phyloP scores from a whole-genome alignment of 1,140 invertebrate species.

The Formica exsecta region DNA sequence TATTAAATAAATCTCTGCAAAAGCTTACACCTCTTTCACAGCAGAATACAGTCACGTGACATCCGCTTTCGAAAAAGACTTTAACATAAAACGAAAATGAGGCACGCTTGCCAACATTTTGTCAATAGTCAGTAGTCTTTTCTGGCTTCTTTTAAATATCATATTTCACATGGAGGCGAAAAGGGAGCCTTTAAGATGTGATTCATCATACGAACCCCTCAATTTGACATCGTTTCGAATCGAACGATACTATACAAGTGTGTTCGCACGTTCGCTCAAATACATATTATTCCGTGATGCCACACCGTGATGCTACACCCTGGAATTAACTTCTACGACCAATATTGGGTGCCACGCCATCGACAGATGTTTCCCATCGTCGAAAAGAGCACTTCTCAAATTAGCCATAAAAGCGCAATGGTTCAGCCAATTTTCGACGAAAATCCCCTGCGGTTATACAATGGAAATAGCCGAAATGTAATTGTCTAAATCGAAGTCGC shows the following conservation, averaged over 20 bases:
- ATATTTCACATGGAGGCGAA: not conserved
- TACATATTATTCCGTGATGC: slow-evolving; percentile 57
- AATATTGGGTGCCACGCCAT: slow-evolving; percentile 67
- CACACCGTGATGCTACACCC: not conserved
- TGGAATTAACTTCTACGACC: slow-evolving; percentile 73
- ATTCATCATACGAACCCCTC: slow-evolving; percentile 57
- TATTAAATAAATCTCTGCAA: not conserved
- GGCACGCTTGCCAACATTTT: not conserved
- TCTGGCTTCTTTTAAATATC: slow-evolving; percentile 1
- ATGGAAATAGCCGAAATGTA: not conserved
- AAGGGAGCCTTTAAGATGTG: slow-evolving; percentile 19
- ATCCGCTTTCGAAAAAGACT: not conserved
- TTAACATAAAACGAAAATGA: not conserved
- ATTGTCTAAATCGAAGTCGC: slow-evolving; percentile 15
- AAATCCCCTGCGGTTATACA: slow-evolving; percentile 36
- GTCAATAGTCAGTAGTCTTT: not conserved
- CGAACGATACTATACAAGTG: slow-evolving; percentile 39
- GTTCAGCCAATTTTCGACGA: slow-evolving; percentile 36
- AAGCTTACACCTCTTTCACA: too few species aligned
- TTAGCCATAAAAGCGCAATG: slow-evolving; percentile 56
- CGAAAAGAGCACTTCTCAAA: slow-evolving; percentile 66
- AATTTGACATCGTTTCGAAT: slow-evolving; percentile 35
- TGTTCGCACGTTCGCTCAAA: slow-evolving; percentile 54
- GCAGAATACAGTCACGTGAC: not conserved
- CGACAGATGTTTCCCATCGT: slow-evolving; percentile 79